Percentiles rank a stretch among this genome's conserved stretches.
Conservation (phyloP, 1,140 invertebrate genomes). For the Drosophila rufa region DNA sequence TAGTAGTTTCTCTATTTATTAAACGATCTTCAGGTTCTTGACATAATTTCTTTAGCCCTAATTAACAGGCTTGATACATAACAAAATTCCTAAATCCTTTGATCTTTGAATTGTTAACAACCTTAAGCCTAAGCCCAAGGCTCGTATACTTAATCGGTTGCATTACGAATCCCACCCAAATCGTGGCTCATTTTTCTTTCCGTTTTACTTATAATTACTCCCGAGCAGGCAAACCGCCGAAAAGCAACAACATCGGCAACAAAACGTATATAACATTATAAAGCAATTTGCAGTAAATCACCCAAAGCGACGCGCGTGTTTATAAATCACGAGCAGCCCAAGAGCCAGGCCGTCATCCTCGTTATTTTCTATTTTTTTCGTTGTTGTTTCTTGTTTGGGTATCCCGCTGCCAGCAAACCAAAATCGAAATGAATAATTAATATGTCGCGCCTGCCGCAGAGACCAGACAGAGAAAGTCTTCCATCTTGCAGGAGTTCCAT, state of each 20-base stretch:
- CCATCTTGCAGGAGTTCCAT: conserved; percentile 32
- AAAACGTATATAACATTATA: conserved; percentile 82
- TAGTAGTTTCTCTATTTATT: too few species aligned
- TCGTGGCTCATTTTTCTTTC: conserved; percentile 33
- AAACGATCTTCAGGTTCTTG: too few species aligned
- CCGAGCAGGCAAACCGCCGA: conserved; percentile 53
- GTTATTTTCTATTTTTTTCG: conserved; percentile 7
- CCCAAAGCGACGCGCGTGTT: conserved; percentile 77
- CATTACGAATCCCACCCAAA: conserved; percentile 37
- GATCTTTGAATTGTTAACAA: conserved; percentile 42
- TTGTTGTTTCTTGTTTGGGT: conserved; percentile 3
- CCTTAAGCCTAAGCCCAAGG: conserved; percentile 7
- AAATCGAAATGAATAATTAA: conserved; percentile 84
- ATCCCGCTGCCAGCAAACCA: conserved; percentile 62
- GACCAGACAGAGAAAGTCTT: conserved; percentile 50
- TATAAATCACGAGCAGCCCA: conserved; percentile 76
- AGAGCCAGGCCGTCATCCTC: conserved; percentile 24
- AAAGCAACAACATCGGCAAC: conserved; percentile 41
- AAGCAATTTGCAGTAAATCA: conserved; percentile 84
- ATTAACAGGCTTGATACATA: background rate
- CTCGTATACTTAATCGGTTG: conserved; percentile 55
- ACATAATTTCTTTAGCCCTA: background rate
- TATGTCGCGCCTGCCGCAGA: conserved; percentile 78
- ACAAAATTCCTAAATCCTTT: conserved; percentile 7
- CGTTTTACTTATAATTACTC: conserved; percentile 68